A percentile compares a stretch with the other conserved stretches of the same genome.
phyloP scores from a whole-genome alignment of 2,113 vertebrate species.

The Empidonax alnorum region DNA sequence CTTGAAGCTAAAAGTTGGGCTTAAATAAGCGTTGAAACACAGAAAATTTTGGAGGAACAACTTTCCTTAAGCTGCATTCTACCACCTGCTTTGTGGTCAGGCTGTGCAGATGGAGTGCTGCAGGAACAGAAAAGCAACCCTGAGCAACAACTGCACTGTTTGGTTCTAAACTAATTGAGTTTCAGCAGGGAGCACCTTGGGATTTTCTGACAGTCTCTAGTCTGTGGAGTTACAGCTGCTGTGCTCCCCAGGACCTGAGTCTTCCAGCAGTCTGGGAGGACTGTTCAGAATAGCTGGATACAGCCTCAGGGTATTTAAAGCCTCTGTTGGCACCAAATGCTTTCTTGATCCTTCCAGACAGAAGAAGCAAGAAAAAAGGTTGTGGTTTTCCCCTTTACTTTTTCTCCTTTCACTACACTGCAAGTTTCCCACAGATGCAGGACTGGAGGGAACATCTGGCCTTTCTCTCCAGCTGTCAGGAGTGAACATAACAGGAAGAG shows the following conservation, averaged over 20 bases:
- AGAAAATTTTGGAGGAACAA: background rate
- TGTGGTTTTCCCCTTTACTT: background rate
- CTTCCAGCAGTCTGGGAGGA: background rate
- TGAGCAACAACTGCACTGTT: background rate
- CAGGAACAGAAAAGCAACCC: background rate
- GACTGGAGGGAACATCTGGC: conserved; percentile 13
- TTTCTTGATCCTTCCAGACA: background rate
- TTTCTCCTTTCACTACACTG: background rate
- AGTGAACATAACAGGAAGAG: background rate
- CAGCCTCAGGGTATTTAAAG: background rate
- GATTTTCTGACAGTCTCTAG: background rate
- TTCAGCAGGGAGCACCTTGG: background rate
- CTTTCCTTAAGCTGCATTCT: rapidly evolving
- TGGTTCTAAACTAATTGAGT: background rate
- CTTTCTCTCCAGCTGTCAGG: conserved; percentile 30
- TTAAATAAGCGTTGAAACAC: background rate
- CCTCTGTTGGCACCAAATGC: background rate
- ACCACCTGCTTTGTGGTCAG: background rate
- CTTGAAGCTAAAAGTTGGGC: background rate
- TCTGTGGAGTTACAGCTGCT: background rate
- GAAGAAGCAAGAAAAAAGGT: background rate
- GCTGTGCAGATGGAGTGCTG: background rate
- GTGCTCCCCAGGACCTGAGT: rapidly evolving
- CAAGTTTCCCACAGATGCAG: conserved; percentile 1
- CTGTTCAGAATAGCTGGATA: background rate